phyloP scores from a whole-genome alignment of 2,888 invertebrate genomes.

The Schizotus pectinicornis region DNA sequence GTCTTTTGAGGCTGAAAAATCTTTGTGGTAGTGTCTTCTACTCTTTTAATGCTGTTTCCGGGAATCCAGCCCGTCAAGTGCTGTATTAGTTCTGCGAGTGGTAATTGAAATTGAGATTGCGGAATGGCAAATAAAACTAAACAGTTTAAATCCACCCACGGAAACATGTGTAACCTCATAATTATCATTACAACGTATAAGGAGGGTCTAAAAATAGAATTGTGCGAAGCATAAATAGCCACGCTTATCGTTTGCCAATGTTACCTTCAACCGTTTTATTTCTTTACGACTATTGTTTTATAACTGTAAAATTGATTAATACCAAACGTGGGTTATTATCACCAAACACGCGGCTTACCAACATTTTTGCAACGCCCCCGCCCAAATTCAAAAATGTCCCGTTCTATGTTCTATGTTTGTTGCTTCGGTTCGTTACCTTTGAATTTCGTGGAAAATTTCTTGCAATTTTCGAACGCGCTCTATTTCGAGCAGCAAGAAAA shows the following conservation, averaged over 20 bases:
- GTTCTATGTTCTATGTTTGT: background rate
- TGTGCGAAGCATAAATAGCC: conserved; percentile 10
- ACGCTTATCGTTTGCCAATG: conserved; percentile 1
- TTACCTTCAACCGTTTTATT: background rate
- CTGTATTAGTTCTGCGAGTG: background rate
- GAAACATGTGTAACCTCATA: conserved; percentile 23
- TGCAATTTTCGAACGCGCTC: no score
- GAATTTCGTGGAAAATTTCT: background rate
- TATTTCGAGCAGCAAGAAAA: no score
- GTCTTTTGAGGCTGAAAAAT: no score
- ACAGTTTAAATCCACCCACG: conserved; percentile 15
- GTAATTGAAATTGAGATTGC: background rate
- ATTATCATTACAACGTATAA: conserved; percentile 18
- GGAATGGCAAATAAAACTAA: conserved; percentile 1
- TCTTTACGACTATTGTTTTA: background rate
- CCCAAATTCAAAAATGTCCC: background rate
- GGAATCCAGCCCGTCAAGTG: no score
- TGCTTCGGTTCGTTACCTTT: no score
- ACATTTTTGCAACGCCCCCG: background rate
- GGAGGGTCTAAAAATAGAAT: conserved; percentile 22
- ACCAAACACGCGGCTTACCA: background rate
- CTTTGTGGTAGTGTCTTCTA: no score
- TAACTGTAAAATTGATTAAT: background rate
- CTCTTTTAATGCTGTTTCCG: no score
- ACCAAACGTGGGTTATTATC: background rate